Percentiles rank a stretch among this genome's conserved stretches.
These are phyloP conservation scores for Acrobasis repandana DNA, from an alignment of 2,888 invertebrate genomes.

Conservation along the genomic window DNA sequence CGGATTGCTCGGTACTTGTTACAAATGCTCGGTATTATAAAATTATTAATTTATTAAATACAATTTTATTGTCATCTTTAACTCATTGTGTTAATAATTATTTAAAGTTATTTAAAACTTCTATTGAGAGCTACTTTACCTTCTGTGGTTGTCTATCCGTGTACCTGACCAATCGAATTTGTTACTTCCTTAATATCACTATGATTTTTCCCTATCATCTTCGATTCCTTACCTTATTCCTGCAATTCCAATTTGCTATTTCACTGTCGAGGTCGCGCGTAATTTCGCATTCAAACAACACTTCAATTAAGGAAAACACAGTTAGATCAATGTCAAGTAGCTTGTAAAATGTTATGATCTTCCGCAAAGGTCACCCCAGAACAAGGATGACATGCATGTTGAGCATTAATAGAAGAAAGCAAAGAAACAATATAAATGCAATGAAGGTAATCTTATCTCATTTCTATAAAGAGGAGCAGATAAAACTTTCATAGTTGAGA, in stretches of 20 bases:
- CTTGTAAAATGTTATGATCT: conserved; percentile 34
- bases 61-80: neutral
- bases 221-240: neutral
- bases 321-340: conserved; percentile 32
- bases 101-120: neutral
- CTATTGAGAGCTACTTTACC: neutral
- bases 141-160: neutral
- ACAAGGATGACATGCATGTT: conserved; percentile 11
- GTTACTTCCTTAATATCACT: conserved; percentile 6
- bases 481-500: conserved; percentile 65
- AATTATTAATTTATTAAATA: too few relatives aligned
- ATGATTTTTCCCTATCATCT: neutral
- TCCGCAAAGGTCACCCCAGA: neutral
- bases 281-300: conserved; percentile 44
- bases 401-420: conserved; percentile 18
- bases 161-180: neutral
- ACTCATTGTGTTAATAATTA: neutral
- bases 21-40: too few relatives aligned
- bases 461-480: conserved; percentile 56
- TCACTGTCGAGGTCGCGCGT: conserved; percentile 27
- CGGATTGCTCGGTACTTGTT: too few relatives aligned
- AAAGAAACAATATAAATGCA: conserved; percentile 24
- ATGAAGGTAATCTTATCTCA: conserved; percentile 46
- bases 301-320: conserved; percentile 55
- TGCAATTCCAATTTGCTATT: neutral